Evolutionary conservation across 1,140 invertebrate genomes (phyloP).

Genomic region (Atta texana): DNA sequence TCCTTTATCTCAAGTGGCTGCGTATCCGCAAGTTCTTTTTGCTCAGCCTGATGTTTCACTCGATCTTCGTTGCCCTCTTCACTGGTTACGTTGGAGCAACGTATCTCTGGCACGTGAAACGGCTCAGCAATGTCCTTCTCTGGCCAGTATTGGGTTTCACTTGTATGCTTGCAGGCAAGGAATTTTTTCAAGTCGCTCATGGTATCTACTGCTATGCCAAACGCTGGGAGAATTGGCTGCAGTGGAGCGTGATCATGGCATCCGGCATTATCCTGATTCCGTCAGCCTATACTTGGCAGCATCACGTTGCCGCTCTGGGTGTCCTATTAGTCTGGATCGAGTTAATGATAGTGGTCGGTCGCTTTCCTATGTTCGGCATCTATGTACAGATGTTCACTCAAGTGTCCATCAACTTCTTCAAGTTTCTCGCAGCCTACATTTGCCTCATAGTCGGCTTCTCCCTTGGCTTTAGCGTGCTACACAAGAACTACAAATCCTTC

Average conservation of each 20-base stretch:
- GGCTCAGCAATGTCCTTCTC: slow-evolving; percentile 88
- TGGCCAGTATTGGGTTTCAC: slow-evolving; percentile 86
- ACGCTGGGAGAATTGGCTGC: slow-evolving; percentile 94
- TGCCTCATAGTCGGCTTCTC: slow-evolving; percentile 93
- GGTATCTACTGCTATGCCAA: slow-evolving; percentile 90
- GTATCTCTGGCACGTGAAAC: slow-evolving; percentile 84
- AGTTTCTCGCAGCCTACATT: slow-evolving; percentile 93
- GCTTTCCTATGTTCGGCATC: slow-evolving; percentile 94
- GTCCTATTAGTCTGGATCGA: slow-evolving; percentile 93
- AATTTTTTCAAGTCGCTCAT: slow-evolving; percentile 91
- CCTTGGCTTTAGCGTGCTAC: slow-evolving; percentile 92
- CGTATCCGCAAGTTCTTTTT: slow-evolving; percentile 94
- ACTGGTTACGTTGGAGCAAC: slow-evolving; percentile 89
- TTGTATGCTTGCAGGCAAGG: slow-evolving; percentile 89
- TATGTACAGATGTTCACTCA: slow-evolving; percentile 95
- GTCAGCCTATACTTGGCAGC: slow-evolving; percentile 88
- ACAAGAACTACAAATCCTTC: slow-evolving; percentile 91
- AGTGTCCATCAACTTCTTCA: slow-evolving; percentile 93
- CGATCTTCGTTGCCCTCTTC: slow-evolving; percentile 91
- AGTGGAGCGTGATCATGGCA: slow-evolving; percentile 91
- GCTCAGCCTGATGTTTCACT: slow-evolving; percentile 92
- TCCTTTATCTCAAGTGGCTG: slow-evolving; percentile 93
- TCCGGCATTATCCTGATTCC: slow-evolving; percentile 87
- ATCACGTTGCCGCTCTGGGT: slow-evolving; percentile 92
- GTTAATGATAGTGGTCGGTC: slow-evolving; percentile 93